Conservation (phyloP, 2,113 vertebrate species). For the Heterochromis multidens region DNA sequence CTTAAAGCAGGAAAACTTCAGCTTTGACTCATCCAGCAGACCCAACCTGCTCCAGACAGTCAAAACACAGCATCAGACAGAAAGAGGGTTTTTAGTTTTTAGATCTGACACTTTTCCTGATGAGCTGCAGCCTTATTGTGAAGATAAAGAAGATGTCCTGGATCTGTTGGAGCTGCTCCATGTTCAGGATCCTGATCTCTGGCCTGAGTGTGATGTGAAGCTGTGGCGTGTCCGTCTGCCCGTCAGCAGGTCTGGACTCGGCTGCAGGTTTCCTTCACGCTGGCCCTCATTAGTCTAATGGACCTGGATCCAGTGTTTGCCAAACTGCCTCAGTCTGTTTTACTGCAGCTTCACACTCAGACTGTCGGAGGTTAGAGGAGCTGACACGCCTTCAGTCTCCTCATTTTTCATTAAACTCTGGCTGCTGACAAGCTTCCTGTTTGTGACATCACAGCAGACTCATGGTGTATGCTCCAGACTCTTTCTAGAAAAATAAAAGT, state of each 20-base stretch:
- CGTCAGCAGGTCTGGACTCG: background rate
- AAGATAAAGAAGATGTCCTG: too few species aligned
- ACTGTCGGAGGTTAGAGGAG: background rate
- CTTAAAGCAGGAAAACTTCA: too few species aligned
- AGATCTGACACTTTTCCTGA: too few species aligned
- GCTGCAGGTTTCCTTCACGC: too few species aligned
- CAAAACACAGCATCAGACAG: too few species aligned
- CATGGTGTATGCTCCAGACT: background rate
- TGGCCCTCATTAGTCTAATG: background rate
- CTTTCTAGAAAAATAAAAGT: background rate
- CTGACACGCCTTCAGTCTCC: background rate
- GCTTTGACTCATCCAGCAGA: background rate
- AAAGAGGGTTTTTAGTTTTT: too few species aligned
- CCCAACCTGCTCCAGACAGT: background rate
- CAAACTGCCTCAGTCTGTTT: background rate
- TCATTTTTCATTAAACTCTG: background rate
- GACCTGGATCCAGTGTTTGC: background rate
- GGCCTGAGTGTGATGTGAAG: too few species aligned
- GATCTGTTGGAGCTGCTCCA: too few species aligned
- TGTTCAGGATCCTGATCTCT: too few species aligned
- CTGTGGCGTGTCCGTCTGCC: too few species aligned
- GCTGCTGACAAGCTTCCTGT: background rate
- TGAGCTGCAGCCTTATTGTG: too few species aligned
- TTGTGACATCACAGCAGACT: background rate
- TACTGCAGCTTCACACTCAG: background rate